phyloP scores from a whole-genome alignment of 2,888 invertebrate genomes.

The Xanthia icteritia region DNA sequence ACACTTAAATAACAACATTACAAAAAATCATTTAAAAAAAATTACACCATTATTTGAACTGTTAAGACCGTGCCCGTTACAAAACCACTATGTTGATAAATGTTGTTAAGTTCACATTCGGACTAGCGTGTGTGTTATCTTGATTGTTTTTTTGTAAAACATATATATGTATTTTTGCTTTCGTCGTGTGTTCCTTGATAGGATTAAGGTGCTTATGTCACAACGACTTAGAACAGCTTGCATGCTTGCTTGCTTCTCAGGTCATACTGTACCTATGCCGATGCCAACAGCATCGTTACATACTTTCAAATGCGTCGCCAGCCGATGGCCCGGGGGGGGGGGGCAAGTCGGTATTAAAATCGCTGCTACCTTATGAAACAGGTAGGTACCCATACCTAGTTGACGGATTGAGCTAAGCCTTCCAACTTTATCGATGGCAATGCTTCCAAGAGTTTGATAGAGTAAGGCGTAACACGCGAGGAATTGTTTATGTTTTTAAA shows the following conservation, averaged over 20 bases:
- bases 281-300: too few species aligned
- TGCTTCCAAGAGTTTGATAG: not conserved
- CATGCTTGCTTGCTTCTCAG: too few species aligned
- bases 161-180: conserved; percentile 3
- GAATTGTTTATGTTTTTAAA: too few species aligned
- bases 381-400: too few species aligned
- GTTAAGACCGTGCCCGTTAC: not conserved
- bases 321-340: too few species aligned
- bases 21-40: conserved; percentile 44
- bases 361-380: too few species aligned
- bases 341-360: too few species aligned
- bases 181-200: conserved; percentile 26
- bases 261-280: too few species aligned
- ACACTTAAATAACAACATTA: conserved; percentile 27
- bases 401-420: too few species aligned
- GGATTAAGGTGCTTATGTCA: not conserved
- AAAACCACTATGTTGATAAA: not conserved
- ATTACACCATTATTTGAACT: conserved; percentile 34
- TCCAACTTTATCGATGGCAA: not conserved
- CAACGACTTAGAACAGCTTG: not conserved
- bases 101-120: not conserved
- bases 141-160: conserved; percentile 54
- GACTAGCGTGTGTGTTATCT: conserved; percentile 24
- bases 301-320: too few species aligned
- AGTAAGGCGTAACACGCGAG: not conserved